These are phyloP conservation scores for Oenanthe melanoleuca DNA, from an alignment of 2,113 vertebrate genomes.

Conservation along the genomic window DNA sequence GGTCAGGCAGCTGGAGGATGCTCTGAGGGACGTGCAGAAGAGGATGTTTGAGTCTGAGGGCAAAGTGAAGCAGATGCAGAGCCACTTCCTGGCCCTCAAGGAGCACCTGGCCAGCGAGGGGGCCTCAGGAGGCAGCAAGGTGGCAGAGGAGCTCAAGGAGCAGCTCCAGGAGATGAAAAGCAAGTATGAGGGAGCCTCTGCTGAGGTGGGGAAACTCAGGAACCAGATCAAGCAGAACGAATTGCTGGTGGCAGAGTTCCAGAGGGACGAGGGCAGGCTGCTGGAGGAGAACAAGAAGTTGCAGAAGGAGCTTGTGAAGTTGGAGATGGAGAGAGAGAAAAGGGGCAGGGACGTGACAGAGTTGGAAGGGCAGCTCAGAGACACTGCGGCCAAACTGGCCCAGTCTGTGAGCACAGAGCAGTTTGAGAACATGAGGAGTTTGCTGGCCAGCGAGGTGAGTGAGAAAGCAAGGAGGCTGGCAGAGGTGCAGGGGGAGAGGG, in stretches of 20 bases:
- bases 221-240: slow-evolving; percentile 92
- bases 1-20: slow-evolving; percentile 90
- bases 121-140: slow-evolving; percentile 65
- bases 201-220: slow-evolving; percentile 88
- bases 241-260: slow-evolving; percentile 86
- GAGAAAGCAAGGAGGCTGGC: slow-evolving; percentile 85
- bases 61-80: slow-evolving; percentile 96
- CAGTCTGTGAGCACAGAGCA: slow-evolving; percentile 78
- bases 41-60: slow-evolving; percentile 97
- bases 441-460: slow-evolving; percentile 80
- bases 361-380: slow-evolving; percentile 80
- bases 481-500: slow-evolving; percentile 81
- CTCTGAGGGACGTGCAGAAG: slow-evolving; percentile 93
- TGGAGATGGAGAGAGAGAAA: slow-evolving; percentile 77
- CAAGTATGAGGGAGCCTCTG: slow-evolving; percentile 92
- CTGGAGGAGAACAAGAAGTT: slow-evolving; percentile 82
- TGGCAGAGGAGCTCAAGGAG: slow-evolving; percentile 82
- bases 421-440: slow-evolving; percentile 91
- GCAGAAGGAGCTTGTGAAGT: slow-evolving; percentile 76
- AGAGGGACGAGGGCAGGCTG: slow-evolving; percentile 84
- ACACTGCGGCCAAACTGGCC: slow-evolving; percentile 67
- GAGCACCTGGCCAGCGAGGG: slow-evolving; percentile 83
- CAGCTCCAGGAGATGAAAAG: slow-evolving; percentile 88
- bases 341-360: slow-evolving; percentile 67
- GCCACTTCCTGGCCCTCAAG: slow-evolving; percentile 92